Conservation (phyloP, 2,888 invertebrate genomes). For the Lottia scabra region DNA sequence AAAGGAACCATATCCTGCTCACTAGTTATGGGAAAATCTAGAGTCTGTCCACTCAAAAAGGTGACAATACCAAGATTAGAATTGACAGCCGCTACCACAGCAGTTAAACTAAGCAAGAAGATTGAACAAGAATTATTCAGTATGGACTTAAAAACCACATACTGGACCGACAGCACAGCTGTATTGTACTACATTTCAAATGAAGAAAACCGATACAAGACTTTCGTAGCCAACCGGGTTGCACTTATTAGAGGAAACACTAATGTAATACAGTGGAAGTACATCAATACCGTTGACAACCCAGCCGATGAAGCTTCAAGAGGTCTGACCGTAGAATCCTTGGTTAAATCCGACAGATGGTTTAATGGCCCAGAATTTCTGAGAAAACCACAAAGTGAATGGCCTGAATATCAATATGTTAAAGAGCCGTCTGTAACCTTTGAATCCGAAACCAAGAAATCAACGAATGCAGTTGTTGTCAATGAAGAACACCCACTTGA, state of each 20-base stretch:
- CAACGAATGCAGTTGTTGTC: no score
- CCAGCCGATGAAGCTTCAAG: slow-evolving; percentile 5
- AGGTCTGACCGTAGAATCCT: slow-evolving; percentile 11
- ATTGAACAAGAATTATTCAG: neutral
- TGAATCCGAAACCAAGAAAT: no score
- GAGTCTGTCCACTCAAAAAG: no score
- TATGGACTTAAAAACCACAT: no score
- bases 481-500: neutral
- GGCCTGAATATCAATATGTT: neutral
- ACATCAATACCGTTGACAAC: neutral
- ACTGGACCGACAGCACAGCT: slow-evolving; percentile 20
- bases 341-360: slow-evolving; percentile 21
- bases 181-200: slow-evolving; percentile 16
- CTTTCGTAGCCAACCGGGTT: slow-evolving; percentile 27
- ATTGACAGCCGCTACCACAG: no score
- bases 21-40: no score
- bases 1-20: no score
- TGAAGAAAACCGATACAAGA: slow-evolving; percentile 9
- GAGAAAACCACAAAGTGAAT: neutral
- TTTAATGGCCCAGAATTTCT: slow-evolving; percentile 30
- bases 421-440: neutral
- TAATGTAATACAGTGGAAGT: neutral
- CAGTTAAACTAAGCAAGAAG: slow-evolving; percentile 2
- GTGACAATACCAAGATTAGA: no score
- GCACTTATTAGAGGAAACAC: slow-evolving; percentile 24